Conservation (phyloP, 92 coral and sea anemone species). For the Umimayanthus chanpuru region DNA sequence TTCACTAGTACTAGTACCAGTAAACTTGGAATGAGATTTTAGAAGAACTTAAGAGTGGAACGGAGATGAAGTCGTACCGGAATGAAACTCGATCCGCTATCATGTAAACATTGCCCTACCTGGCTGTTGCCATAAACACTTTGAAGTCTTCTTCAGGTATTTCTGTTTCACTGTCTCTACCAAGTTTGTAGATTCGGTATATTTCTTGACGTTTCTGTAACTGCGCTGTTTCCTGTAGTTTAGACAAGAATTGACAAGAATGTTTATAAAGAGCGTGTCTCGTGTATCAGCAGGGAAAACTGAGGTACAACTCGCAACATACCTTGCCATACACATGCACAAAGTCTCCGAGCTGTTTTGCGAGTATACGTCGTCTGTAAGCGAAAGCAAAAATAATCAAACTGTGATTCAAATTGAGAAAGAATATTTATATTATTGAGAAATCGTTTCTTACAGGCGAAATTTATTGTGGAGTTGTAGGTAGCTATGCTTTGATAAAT, state of each 20-base stretch:
- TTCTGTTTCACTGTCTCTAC: constrained; percentile 58
- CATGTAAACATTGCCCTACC: constrained; percentile 53
- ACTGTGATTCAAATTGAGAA: no score
- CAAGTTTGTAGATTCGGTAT: constrained; percentile 75
- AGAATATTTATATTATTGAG: no score
- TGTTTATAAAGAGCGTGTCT: no score
- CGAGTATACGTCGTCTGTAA: constrained; percentile 82
- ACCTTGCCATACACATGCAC: constrained; percentile 97
- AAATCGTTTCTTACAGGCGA: no score
- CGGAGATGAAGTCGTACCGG: no score
- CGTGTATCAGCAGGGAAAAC: no score
- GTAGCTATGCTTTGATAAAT: no score
- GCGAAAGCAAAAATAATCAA: neutral
- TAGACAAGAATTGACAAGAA: neutral
- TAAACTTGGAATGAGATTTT: no score
- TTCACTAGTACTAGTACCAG: no score
- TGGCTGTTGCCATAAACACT: constrained; percentile 88
- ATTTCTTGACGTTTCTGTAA: constrained; percentile 76
- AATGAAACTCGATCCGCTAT: no score
- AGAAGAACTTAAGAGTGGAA: no score
- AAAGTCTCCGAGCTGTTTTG: constrained; percentile 94
- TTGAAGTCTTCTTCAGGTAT: constrained; percentile 94
- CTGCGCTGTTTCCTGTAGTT: constrained; percentile 85
- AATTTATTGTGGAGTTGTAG: no score
- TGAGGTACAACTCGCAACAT: neutral